Evolutionary conservation across 2,888 invertebrate genomes (phyloP).

Genomic region (Ferdinandea cuprea): DNA sequence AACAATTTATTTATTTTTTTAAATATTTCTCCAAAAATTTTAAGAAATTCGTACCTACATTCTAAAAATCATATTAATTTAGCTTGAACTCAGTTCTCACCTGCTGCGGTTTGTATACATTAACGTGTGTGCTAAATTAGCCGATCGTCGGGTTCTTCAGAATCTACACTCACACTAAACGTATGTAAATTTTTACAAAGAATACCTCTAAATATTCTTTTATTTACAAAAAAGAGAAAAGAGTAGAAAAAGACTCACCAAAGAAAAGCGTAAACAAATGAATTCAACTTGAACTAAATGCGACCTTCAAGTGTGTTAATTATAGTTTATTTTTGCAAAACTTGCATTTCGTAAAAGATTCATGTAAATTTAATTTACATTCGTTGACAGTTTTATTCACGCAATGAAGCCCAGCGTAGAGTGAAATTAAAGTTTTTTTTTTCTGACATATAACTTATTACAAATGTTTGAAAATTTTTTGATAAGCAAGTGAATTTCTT

Average conservation of each 20-base stretch:
- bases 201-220: constrained; percentile 26
- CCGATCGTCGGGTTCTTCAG: not conserved
- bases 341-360: constrained; percentile 25
- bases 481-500: not conserved
- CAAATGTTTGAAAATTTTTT: not conserved
- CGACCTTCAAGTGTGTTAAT: constrained; percentile 16
- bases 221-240: constrained; percentile 28
- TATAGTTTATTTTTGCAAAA: constrained; percentile 16
- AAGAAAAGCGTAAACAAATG: constrained; percentile 25
- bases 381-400: not conserved
- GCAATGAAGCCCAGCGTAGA: not conserved
- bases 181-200: constrained; percentile 21
- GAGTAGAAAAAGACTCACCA: constrained; percentile 3
- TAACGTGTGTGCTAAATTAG: not conserved
- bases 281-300: constrained; percentile 20
- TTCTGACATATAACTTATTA: not conserved
- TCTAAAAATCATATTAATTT: constrained; percentile 4
- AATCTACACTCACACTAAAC: not conserved
- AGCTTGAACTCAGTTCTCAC: constrained; percentile 3
- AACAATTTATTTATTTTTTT: too few species aligned
- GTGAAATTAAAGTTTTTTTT: not conserved
- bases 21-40: not conserved
- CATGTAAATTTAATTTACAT: not conserved
- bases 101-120: not conserved
- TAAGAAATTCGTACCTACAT: not conserved